Evolutionary conservation across 37 sponge, comb jelly and placozoan genomes (phyloP), one percentile per base, ranked within the genome.

Genomic region (Spongia lamella): DNA sequence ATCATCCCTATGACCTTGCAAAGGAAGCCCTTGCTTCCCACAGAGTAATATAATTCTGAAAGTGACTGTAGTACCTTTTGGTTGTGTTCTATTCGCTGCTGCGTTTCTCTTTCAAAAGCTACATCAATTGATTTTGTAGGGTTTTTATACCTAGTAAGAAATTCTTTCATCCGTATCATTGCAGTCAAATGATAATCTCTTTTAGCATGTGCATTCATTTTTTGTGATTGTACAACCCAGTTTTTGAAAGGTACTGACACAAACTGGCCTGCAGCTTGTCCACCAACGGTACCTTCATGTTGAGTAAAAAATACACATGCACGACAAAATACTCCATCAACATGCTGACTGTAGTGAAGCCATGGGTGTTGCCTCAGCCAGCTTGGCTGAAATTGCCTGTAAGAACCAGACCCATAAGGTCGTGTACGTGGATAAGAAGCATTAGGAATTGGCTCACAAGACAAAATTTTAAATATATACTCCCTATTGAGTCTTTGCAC

Each of bases 221-320:
- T 58, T 21, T 37, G 27, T 75, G 49, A 33, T 14, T 7, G 36
- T 26, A 33, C 36, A 26, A 68, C 49, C 51, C 51, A 68, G 21
- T 39, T n/a, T 68, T 20, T 21, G 61, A 83, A 83, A 58, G 83
- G 53, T 56, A 33, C 57, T 20, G 52, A 25, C 17, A 83, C 83
- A 83, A 82, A 83, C 38, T 74, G 70, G 27, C 83, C 68, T 43
- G 53, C 53, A 20, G 47, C 19, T 39, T 83, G 83, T 20, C 76
- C 70, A 75, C 76, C 70, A 56, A 75, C 76, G 39, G 51, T 43
- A 43, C 47, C 47, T 35, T 78, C 35, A 25, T 56, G 70, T 24
- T 75, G 76, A 21, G 54, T 76, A 75, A 83, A 83, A 36, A 83
- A 59, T 13, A 66, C 83, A 75, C 83, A 83, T 15, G 70, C 83